Percentiles rank a stretch among this genome's conserved stretches.
phyloP scores from a whole-genome alignment of 2,797 vertebrate genomes.

The Coracias cyanogaster region DNA sequence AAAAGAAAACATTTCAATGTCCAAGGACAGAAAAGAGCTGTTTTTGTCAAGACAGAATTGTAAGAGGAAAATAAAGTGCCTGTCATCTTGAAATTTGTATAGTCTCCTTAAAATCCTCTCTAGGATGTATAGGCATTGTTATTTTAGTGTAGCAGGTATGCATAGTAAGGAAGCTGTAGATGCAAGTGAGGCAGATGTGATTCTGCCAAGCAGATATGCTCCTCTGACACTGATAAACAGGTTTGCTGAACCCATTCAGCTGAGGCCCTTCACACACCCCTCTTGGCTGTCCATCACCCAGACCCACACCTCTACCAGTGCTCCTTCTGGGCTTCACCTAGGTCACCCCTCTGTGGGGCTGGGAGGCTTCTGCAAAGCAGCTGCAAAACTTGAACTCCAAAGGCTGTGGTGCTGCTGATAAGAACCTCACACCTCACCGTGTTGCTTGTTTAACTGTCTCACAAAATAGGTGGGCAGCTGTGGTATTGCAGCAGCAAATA shows the following conservation, averaged over 20 bases:
- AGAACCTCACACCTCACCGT: accelerated
- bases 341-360: neutral
- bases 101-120: neutral
- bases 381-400: neutral
- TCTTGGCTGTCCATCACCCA: neutral
- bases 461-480: neutral
- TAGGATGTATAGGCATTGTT: neutral
- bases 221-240: neutral
- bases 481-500: neutral
- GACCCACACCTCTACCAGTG: accelerated
- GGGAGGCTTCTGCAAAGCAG: neutral
- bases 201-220: neutral
- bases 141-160: neutral
- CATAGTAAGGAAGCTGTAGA: accelerated
- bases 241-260: neutral
- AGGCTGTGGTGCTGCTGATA: neutral
- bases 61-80: neutral
- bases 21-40: neutral
- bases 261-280: neutral
- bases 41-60: neutral
- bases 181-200: neutral
- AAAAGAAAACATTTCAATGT: neutral
- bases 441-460: neutral
- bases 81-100: neutral
- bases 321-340: neutral